Conservation (phyloP, 1,140 invertebrate species). For the Calliopsis andreniformis region DNA sequence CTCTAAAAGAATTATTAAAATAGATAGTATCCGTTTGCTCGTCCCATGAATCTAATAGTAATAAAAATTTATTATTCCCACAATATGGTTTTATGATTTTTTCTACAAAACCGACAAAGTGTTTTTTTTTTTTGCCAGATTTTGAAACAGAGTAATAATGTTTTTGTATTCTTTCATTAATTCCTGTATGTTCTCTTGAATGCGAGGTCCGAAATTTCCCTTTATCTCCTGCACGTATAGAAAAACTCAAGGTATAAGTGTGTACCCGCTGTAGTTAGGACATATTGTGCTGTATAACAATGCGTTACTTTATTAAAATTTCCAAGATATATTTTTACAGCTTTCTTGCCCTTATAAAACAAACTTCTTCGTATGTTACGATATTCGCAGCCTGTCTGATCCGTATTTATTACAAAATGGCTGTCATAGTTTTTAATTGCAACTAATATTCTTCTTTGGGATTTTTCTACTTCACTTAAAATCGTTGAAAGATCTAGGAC, state of each 20-base stretch:
- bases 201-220: slow-evolving; percentile 46
- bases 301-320: slow-evolving; percentile 33
- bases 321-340: background rate
- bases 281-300: slow-evolving; percentile 52
- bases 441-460: background rate
- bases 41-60: no score
- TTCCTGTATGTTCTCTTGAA: slow-evolving; percentile 16
- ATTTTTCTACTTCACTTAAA: slow-evolving; percentile 6
- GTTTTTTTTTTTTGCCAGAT: no score
- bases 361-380: background rate
- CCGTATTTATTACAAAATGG: slow-evolving; percentile 23
- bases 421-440: no score
- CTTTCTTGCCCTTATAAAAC: slow-evolving; percentile 7
- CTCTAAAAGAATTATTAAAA: no score
- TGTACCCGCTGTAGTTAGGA: slow-evolving; percentile 38
- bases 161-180: slow-evolving; percentile 28
- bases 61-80: slow-evolving; percentile 52
- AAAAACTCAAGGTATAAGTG: slow-evolving; percentile 48
- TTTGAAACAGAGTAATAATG: no score
- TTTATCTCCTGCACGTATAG: slow-evolving; percentile 35
- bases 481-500: background rate
- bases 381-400: slow-evolving; percentile 23
- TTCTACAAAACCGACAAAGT: no score
- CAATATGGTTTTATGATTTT: no score
- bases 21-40: no score